Conservation (phyloP, 2,113 vertebrate species). For the Poeciliopsis turrubarensis region DNA sequence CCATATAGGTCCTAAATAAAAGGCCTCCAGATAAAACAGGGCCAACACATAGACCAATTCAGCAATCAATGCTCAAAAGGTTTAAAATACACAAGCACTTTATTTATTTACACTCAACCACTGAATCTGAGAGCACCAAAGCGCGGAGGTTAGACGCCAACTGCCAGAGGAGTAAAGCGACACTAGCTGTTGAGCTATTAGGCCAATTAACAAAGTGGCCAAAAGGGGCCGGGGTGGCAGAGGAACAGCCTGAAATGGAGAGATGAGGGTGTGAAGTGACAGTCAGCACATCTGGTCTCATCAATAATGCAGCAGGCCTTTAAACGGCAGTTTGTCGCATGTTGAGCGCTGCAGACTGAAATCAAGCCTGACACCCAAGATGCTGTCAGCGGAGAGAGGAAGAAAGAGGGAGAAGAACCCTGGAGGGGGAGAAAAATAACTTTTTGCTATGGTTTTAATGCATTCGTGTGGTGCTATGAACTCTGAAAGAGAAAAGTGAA, state of each 20-base stretch:
- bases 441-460: not conserved
- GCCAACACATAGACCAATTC: not conserved
- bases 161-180: constrained; percentile 52
- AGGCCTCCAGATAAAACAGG: not conserved
- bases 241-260: constrained; percentile 54
- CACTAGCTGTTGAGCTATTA: constrained; percentile 63
- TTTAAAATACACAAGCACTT: constrained; percentile 21
- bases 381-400: constrained; percentile 52
- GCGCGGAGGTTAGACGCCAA: constrained; percentile 43
- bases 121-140: constrained; percentile 29
- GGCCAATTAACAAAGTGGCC: constrained; percentile 74
- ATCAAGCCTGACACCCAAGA: constrained; percentile 80
- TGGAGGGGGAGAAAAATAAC: not conserved
- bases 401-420: constrained; percentile 1
- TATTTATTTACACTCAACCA: constrained; percentile 14
- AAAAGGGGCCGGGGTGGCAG: constrained; percentile 47
- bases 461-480: not conserved
- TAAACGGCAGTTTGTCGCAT: constrained; percentile 83
- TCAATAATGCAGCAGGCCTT: constrained; percentile 81
- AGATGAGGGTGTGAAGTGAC: constrained; percentile 78
- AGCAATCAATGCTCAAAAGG: not conserved
- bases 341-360: constrained; percentile 78
- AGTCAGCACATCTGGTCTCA: constrained; percentile 84
- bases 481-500: not conserved
- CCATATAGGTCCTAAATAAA: not conserved